Conservation (phyloP, 1,140 invertebrate genomes). For the Drosophila trapezifrons region DNA sequence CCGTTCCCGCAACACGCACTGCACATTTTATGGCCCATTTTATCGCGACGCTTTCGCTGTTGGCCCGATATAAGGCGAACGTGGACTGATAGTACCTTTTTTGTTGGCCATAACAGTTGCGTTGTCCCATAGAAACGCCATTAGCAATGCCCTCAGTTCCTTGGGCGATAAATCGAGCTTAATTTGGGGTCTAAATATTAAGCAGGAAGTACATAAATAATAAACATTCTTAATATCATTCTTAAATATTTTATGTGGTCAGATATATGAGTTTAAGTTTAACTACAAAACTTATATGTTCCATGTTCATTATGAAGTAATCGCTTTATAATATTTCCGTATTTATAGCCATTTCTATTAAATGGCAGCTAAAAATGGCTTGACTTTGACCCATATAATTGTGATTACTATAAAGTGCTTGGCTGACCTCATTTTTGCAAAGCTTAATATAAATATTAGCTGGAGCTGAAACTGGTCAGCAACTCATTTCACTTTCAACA, state of each 20-base stretch:
- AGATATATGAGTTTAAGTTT: no score
- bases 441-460: slow-evolving; percentile 5
- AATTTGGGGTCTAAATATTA: not conserved
- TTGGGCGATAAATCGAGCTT: not conserved
- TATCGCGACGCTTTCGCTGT: slow-evolving; percentile 55
- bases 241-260: not conserved
- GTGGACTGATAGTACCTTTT: slow-evolving; percentile 58
- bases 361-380: not conserved
- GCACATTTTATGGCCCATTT: slow-evolving; percentile 68
- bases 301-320: no score
- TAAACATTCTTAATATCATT: no score
- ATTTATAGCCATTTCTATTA: slow-evolving; percentile 1
- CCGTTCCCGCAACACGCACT: slow-evolving; percentile 35
- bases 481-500: not conserved
- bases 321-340: not conserved
- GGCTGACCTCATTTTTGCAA: slow-evolving; percentile 21
- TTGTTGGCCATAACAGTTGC: slow-evolving; percentile 52
- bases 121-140: slow-evolving; percentile 49
- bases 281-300: no score
- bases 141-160: slow-evolving; percentile 25
- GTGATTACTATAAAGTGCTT: not conserved
- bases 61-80: slow-evolving; percentile 56
- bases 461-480: not conserved
- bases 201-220: not conserved
- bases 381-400: slow-evolving; percentile 36